Conservation (phyloP, 2,113 vertebrate genomes). For the Origma solitaria region DNA sequence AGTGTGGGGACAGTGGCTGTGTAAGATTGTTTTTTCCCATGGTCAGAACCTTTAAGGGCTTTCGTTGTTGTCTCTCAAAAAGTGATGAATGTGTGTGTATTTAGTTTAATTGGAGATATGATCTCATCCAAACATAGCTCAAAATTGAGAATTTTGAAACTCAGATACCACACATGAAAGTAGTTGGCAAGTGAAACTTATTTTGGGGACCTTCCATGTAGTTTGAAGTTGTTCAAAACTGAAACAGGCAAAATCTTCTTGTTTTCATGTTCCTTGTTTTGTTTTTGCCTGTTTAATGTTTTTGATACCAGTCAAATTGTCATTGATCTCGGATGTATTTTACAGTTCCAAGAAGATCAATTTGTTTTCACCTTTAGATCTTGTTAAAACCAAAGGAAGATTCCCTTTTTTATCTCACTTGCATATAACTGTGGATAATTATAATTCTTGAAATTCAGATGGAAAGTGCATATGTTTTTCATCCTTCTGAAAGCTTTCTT, state of each 20-base stretch:
- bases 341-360: background rate
- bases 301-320: background rate
- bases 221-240: background rate
- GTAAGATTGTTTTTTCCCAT: background rate
- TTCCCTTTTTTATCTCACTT: background rate
- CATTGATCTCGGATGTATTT: background rate
- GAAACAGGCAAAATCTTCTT: background rate
- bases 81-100: background rate
- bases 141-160: background rate
- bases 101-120: background rate
- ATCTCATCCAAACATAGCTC: background rate
- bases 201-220: background rate
- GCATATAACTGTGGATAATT: background rate
- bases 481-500: background rate
- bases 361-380: background rate
- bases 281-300: background rate
- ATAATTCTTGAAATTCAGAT: background rate
- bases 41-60: background rate
- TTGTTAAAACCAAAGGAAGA: background rate
- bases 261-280: background rate
- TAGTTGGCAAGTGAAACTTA: background rate
- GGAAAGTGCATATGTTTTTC: background rate
- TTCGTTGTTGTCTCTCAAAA: background rate
- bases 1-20: background rate
- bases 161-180: background rate